Percentiles rank a stretch among this genome's conserved stretches.
Evolutionary conservation across 1,140 invertebrate species (phyloP).

Genomic region (Lutraria rhynchaena): DNA sequence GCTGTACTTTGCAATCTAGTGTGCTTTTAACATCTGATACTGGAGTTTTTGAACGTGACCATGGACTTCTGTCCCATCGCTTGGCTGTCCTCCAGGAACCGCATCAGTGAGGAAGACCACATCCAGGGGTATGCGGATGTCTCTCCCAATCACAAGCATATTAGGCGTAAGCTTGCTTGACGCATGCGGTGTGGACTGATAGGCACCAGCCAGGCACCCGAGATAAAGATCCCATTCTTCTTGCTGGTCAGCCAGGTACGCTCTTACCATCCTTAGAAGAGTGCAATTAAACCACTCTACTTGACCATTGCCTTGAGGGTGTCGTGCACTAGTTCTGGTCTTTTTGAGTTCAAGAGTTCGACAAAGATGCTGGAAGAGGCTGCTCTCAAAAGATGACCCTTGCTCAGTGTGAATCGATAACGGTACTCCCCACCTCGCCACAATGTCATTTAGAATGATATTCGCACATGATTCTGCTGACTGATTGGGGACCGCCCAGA

Average conservation of each 20-base stretch:
- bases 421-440: slow-evolving; percentile 56
- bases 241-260: slow-evolving; percentile 30
- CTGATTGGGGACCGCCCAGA: slow-evolving; percentile 63
- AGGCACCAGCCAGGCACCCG: slow-evolving; percentile 32
- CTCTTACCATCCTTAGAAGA: slow-evolving; percentile 34
- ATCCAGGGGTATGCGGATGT: slow-evolving; percentile 28
- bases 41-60: neutral
- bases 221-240: slow-evolving; percentile 45
- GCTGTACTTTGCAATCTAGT: neutral
- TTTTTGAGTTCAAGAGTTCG: slow-evolving; percentile 12
- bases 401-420: slow-evolving; percentile 2
- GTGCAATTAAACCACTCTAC: neutral
- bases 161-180: slow-evolving; percentile 29
- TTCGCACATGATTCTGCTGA: slow-evolving; percentile 60
- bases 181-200: slow-evolving; percentile 24
- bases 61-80: neutral
- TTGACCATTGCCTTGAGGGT: slow-evolving; percentile 21
- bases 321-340: slow-evolving; percentile 10
- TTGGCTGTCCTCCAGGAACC: neutral
- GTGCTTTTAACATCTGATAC: neutral
- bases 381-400: slow-evolving; percentile 14
- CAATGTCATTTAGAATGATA: slow-evolving; percentile 62
- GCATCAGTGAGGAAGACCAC: neutral
- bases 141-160: slow-evolving; percentile 10
- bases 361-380: slow-evolving; percentile 9